Base-by-base conservation (phyloP, 1,140 invertebrate genomes). In the Pentalonia nigronervosa region DNA sequence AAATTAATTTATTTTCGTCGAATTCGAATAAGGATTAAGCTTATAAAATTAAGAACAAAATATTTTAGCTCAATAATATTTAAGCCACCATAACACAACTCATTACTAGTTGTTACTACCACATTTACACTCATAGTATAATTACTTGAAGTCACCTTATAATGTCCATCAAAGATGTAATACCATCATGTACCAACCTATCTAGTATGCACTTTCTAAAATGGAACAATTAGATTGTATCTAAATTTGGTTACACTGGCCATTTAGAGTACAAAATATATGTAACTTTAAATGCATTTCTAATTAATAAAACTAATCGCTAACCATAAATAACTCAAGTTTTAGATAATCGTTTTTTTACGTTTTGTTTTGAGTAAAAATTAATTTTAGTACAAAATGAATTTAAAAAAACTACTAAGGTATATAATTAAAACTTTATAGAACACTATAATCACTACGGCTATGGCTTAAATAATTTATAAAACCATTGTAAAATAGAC, bases 161-260 rank as follows among this genome's bases (percentile, higher is more conserved):
- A 25, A 87, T 20, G 30, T 87, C n/a, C 41, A n/a, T 76, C 21
- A 53, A 21, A 50, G 41, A 17, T 50, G n/a, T 17, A n/a, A 67
- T 14, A n/a, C 60, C 60, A 76, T 76, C 7, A n/a, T n/a, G 60
- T 76, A 41, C 41, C 41, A 2, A 41, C 41, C 4, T 41, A n/a
- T n/a, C n/a, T n/a, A n/a, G n/a, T n/a, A 47, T n/a, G 14, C n/a
- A 87, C 86, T 87, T 87, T 48, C 45, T n/a, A 87, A 87, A 87
- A 87, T 48, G 30, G 20, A 88, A 34, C 47, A 36, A 30, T 90
- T 41, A 90, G 17, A 60, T 60, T 90, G 30, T 30, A 36, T 90
- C 88, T 30, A 60, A 60, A 90, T 90, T 60, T 60, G 34, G 88
- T 90, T 53, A 36, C 30, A 34, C 23, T n/a, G n/a, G 21, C 36